Evolutionary conservation across 2,888 invertebrate genomes (phyloP).

Genomic region (Amphipoea oculea): DNA sequence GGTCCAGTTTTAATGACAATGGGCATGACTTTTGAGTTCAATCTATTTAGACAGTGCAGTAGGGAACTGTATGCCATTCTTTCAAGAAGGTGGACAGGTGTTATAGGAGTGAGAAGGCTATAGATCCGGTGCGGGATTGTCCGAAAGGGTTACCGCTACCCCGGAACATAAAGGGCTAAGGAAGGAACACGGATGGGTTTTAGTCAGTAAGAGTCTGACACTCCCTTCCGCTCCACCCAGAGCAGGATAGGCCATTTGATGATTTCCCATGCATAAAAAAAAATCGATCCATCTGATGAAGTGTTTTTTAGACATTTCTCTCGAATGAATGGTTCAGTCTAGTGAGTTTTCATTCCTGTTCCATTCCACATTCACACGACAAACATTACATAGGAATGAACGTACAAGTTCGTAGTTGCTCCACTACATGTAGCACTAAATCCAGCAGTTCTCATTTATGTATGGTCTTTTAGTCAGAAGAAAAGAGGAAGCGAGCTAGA

Average conservation of each 20-base stretch:
- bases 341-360: background rate
- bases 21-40: background rate
- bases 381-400: background rate
- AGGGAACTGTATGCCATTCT: background rate
- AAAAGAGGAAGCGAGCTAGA: slow-evolving; percentile 72
- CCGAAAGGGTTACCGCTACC: no score
- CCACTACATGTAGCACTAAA: background rate
- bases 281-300: background rate
- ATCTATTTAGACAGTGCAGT: background rate
- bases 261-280: no score
- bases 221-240: no score
- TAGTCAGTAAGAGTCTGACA: no score
- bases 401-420: background rate
- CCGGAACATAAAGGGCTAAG: no score
- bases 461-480: slow-evolving; percentile 74
- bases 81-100: background rate
- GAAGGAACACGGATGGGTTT: no score
- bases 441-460: background rate
- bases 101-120: background rate
- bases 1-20: background rate
- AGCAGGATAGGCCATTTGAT: no score
- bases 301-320: background rate
- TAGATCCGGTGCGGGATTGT: no score
- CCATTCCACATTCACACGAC: background rate
- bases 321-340: background rate